These are phyloP conservation scores for Bombus soroeensis DNA, from an alignment of 1,140 invertebrate genomes.

Conservation along the genomic window DNA sequence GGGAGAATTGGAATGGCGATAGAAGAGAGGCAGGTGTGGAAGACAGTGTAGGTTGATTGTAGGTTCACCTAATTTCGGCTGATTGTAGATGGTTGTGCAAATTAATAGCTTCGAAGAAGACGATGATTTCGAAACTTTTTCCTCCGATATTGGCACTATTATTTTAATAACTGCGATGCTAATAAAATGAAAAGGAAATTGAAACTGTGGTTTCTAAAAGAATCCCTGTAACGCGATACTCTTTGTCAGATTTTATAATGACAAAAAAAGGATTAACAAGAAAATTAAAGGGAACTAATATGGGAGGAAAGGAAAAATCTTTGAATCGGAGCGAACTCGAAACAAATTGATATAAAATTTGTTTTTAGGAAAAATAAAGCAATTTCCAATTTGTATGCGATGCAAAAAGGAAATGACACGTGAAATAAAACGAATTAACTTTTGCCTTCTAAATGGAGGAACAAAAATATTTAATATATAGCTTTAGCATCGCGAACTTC, in stretches of 20 bases:
- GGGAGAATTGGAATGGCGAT: not conserved
- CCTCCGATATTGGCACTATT: not conserved
- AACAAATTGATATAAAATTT: too few species aligned
- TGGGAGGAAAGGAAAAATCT: too few species aligned
- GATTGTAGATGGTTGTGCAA: not conserved
- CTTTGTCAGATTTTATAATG: not conserved
- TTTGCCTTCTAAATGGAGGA: too few species aligned
- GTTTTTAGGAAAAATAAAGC: not conserved
- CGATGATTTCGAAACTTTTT: not conserved
- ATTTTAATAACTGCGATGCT: not conserved
- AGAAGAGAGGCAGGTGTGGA: not conserved
- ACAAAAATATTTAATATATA: not conserved
- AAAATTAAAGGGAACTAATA: too few species aligned
- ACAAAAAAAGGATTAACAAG: not conserved
- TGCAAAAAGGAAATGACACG: not conserved
- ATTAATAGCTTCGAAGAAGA: not conserved
- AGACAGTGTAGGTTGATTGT: not conserved
- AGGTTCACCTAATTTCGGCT: not conserved
- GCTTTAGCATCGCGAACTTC: not conserved
- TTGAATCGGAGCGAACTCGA: too few species aligned
- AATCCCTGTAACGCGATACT: not conserved
- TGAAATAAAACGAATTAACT: not conserved
- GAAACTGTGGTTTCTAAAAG: too few species aligned
- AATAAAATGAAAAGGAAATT: too few species aligned
- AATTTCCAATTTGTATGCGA: not conserved